Base-by-base conservation (phyloP, 2,113 vertebrate species). In the Urocolius indicus region DNA sequence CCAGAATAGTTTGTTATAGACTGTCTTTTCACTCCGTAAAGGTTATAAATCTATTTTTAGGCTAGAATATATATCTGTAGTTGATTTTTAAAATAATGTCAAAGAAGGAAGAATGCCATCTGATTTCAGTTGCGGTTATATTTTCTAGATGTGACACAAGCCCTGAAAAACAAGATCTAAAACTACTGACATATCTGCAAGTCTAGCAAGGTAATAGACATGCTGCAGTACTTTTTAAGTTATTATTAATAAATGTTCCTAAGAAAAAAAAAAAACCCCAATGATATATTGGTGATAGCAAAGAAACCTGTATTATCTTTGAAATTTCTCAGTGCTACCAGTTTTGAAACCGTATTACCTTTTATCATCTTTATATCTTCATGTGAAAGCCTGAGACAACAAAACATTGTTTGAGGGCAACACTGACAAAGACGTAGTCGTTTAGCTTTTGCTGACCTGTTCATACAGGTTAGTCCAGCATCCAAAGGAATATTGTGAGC, bases 401-500 rank as follows among this genome's bases (percentile, higher is more conserved):
- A 81, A 80, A 87, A 26, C 30, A 36, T 17, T 12, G 23, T 8
- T 6, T 41, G 24, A 84, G 46, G 30, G 21, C 43, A 66, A 30
- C 45, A 6, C 4, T 38, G 48, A 29, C 2, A 43, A 48, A 69
- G 27, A 49, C 45, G 41, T 8, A 36, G 71, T 69, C 13, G 8
- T 63, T 84, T 49, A 48, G 13, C 29, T 85, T 76, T 55, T 85
- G 72, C 49, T 41, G 21, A 48, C n/a, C 32, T 61, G 59, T 46
- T 72, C 11, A 51, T 51, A 58, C 55, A 34, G 52, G 21, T 82
- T 82, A 96, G 79, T 84, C 71, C 92, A 72, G 67, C 69, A 83
- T 81, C 72, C 27, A 17, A 89, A 93, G 52, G 81, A 89, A 82
- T 61, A 89, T 45, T 67, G 77, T 61, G 74, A 94, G 74, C 81